These are phyloP conservation scores for Celastrina argiolus DNA, from an alignment of 2,888 invertebrate species.

Conservation along the genomic window DNA sequence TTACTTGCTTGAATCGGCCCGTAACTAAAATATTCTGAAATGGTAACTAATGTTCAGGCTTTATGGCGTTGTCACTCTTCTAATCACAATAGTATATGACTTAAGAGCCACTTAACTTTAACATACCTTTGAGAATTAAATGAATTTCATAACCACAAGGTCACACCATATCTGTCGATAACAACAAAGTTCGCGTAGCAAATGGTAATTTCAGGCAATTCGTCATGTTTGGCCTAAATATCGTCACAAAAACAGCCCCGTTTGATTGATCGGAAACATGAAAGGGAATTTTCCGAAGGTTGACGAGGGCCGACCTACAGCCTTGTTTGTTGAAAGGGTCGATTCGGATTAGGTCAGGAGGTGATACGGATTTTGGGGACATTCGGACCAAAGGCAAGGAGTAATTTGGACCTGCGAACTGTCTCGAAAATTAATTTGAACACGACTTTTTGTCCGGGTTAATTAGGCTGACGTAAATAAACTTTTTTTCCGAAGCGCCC, in stretches of 20 bases:
- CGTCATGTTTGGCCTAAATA: slow-evolving; percentile 2
- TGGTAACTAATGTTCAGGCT: no score
- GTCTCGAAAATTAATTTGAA: no score
- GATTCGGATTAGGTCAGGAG: slow-evolving; percentile 6
- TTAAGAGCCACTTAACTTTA: no score
- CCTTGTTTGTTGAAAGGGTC: slow-evolving; percentile 5
- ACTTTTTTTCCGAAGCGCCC: background rate
- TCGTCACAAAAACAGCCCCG: background rate
- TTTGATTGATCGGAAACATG: slow-evolving; percentile 3
- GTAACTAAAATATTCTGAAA: no score
- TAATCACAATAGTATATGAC: no score
- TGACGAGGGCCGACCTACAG: background rate
- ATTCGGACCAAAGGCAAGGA: background rate
- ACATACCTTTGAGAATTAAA: no score
- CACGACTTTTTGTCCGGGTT: no score
- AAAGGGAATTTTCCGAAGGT: slow-evolving; percentile 8
- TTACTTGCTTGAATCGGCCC: no score
- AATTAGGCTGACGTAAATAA: background rate
- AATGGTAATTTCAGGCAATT: background rate
- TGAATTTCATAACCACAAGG: no score
- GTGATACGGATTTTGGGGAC: background rate
- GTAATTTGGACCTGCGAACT: background rate
- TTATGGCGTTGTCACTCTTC: no score
- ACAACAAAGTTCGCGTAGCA: background rate
- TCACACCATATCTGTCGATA: no score